phyloP scores from a whole-genome alignment of 2,888 invertebrate genomes.

The Arrhopalites spinosus region DNA sequence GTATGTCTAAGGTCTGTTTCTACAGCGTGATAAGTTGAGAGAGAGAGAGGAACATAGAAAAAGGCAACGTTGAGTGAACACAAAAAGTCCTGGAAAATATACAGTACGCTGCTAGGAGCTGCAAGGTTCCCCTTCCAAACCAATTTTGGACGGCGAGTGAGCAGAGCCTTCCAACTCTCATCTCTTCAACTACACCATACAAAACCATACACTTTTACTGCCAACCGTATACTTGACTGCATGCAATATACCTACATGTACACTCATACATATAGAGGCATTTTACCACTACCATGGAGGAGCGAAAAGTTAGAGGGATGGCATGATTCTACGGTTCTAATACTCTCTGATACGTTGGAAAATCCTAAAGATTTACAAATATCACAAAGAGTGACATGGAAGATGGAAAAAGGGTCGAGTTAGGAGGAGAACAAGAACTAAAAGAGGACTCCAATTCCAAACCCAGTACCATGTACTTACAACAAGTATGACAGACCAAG shows the following conservation, averaged over 20 bases:
- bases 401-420: constrained; percentile 19
- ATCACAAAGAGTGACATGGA: constrained; percentile 15
- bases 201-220: no score
- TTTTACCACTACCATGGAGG: background rate
- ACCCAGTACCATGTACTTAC: background rate
- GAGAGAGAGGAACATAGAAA: constrained; percentile 17
- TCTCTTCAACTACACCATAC: background rate
- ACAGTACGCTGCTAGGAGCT: background rate
- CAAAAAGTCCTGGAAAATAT: constrained; percentile 23
- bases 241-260: background rate
- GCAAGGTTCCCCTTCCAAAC: constrained; percentile 16
- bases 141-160: constrained; percentile 19
- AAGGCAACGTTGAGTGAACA: constrained; percentile 26
- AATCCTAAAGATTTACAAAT: constrained; percentile 22
- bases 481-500: background rate
- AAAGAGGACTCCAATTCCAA: no score
- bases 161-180: constrained; percentile 10
- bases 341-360: background rate
- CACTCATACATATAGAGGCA: background rate
- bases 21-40: background rate
- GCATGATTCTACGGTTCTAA: background rate
- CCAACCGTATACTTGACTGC: background rate
- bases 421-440: no score
- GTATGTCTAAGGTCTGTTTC: background rate
- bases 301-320: background rate